A percentile compares a stretch with the other conserved stretches of the same genome.
Conservation (phyloP, 2,888 invertebrate species). For the Zygothrica quintamaculata region DNA sequence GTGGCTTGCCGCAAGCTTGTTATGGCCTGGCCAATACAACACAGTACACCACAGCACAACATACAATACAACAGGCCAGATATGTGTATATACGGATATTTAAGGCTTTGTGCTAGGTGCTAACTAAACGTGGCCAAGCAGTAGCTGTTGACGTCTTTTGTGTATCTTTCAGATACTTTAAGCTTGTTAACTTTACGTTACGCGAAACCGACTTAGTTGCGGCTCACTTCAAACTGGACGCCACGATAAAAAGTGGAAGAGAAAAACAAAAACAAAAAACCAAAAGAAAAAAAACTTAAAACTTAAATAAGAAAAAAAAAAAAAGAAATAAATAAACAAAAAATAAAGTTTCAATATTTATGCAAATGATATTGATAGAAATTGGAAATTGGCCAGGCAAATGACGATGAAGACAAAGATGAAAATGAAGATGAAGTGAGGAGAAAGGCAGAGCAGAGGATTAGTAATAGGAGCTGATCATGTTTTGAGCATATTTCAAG, state of each 20-base stretch:
- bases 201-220: constrained; percentile 29
- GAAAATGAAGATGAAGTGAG: background rate
- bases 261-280: constrained; percentile 8
- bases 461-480: constrained; percentile 28
- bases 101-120: constrained; percentile 45
- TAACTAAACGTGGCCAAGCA: constrained; percentile 52
- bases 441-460: constrained; percentile 7
- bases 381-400: constrained; percentile 43
- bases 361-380: constrained; percentile 64
- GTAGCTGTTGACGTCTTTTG: constrained; percentile 20
- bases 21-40: constrained; percentile 42
- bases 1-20: constrained; percentile 49
- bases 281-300: too few species aligned
- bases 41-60: too few species aligned
- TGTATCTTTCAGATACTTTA: constrained; percentile 62
- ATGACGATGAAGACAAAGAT: constrained; percentile 1
- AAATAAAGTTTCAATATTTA: constrained; percentile 52
- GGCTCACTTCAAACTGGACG: constrained; percentile 54
- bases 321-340: background rate
- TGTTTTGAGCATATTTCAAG: constrained; percentile 45
- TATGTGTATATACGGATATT: constrained; percentile 26
- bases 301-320: too few species aligned
- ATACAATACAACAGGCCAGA: too few species aligned
- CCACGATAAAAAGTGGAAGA: too few species aligned
- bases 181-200: constrained; percentile 36